Evolutionary conservation across 30 jellyfish, hydroid and myxozoan species (phyloP).

Genomic region (Pseudorhiza aurosa): DNA sequence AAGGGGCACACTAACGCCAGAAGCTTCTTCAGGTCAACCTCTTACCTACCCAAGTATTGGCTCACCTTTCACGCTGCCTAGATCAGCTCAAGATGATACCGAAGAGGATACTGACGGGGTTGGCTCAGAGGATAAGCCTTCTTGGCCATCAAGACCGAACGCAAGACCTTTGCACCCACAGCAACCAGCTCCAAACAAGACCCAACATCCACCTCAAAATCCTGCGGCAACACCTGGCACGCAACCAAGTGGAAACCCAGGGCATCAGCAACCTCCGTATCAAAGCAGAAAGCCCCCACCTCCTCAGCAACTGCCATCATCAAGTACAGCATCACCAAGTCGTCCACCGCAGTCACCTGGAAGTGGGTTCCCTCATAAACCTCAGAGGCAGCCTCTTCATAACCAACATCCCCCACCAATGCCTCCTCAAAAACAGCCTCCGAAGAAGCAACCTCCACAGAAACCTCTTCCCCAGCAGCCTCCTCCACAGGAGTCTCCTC

Average conservation of each 20-base stretch:
- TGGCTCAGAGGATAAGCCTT: not conserved
- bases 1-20: conserved; percentile 6
- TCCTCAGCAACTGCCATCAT: not conserved
- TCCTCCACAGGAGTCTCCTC: not conserved
- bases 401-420: not conserved
- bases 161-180: conserved; percentile 21
- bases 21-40: conserved; percentile 22
- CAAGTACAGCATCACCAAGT: not conserved
- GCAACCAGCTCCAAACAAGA: conserved; percentile 4
- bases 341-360: not conserved
- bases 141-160: conserved; percentile 6
- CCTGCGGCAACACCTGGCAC: not conserved
- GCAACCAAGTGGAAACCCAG: not conserved
- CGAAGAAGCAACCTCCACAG: not conserved
- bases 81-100: conserved; percentile 21
- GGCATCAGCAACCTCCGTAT: not conserved
- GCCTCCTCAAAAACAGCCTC: conserved; percentile 16
- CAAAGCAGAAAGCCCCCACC: not conserved
- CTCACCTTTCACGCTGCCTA: conserved; percentile 68
- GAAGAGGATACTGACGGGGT: conserved; percentile 56
- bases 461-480: conserved; percentile 2
- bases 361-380: not conserved
- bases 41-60: conserved; percentile 54
- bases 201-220: not conserved
- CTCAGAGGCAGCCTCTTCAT: not conserved